phyloP scores from a whole-genome alignment of 53 echinoderm and acorn worm species.

The Hippasteria phrygiana region DNA sequence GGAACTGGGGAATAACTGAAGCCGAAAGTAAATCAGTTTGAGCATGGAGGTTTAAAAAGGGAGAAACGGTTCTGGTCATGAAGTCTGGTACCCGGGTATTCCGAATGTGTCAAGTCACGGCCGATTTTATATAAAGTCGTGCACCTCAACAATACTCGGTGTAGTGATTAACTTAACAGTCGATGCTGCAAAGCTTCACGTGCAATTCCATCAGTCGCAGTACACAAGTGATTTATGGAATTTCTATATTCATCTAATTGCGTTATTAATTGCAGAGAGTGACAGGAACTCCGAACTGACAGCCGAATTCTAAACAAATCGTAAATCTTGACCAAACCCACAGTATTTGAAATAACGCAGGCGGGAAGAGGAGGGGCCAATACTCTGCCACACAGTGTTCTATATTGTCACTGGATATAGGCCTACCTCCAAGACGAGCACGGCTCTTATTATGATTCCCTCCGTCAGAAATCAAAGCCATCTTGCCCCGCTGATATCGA shows the following conservation, averaged over 20 bases:
- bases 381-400: background rate
- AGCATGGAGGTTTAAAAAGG: too few species aligned
- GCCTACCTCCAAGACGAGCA: too few species aligned
- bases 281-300: conserved; percentile 8
- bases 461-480: conserved; percentile 18
- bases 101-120: too few species aligned
- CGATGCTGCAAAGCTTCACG: too few species aligned
- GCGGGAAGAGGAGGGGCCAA: background rate
- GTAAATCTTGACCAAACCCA: background rate
- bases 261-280: background rate
- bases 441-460: conserved; percentile 1
- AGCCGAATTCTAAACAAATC: conserved; percentile 4
- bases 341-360: conserved; percentile 18
- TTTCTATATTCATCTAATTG: background rate
- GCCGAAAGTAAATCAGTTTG: too few species aligned
- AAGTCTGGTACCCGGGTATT: too few species aligned
- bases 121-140: too few species aligned
- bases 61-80: too few species aligned
- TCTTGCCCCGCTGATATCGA: background rate
- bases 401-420: background rate
- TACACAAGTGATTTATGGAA: conserved; percentile 7
- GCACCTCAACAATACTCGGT: too few species aligned
- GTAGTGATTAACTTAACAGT: too few species aligned
- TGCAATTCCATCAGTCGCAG: background rate
- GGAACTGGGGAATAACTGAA: too few species aligned